Conservation (phyloP, 2,797 vertebrate species). For the Serranus cabrilla region DNA sequence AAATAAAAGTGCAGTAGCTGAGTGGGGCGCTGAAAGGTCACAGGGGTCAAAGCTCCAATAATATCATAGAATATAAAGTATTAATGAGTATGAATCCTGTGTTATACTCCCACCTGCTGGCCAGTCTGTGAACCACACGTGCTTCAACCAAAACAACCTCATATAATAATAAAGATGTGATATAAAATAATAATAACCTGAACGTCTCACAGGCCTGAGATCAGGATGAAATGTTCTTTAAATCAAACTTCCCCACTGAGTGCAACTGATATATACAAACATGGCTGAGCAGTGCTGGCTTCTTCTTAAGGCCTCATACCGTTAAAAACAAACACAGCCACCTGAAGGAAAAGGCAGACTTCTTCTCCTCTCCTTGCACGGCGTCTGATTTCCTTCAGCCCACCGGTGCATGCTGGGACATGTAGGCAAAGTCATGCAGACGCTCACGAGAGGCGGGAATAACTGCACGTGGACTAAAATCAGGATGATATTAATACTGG, state of each 20-base stretch:
- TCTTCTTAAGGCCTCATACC: constrained; percentile 69
- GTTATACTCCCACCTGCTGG: constrained; percentile 37
- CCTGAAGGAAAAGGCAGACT: constrained; percentile 45
- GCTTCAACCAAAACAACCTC: constrained; percentile 13
- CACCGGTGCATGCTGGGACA: constrained; percentile 79
- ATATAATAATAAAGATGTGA: constrained; percentile 1
- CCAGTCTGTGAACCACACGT: constrained; percentile 28
- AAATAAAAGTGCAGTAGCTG: constrained; percentile 71
- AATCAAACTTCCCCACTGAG: constrained; percentile 28
- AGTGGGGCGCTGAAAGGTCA: constrained; percentile 41
- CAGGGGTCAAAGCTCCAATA: neutral
- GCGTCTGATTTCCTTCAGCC: neutral
- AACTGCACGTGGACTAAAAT: constrained; percentile 44
- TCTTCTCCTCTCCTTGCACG: neutral
- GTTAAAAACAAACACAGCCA: constrained; percentile 44
- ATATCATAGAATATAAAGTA: constrained; percentile 1
- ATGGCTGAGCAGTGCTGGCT: constrained; percentile 63
- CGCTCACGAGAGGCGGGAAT: constrained; percentile 17
- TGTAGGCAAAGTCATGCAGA: constrained; percentile 60
- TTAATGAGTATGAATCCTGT: neutral
- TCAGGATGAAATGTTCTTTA: constrained; percentile 24
- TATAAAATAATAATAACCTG: constrained; percentile 29
- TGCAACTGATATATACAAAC: constrained; percentile 57
- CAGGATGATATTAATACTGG: constrained; percentile 37
- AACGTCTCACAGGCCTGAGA: constrained; percentile 39